phyloP scores from a whole-genome alignment of 1,140 invertebrate genomes.

The Heliconius congener region DNA sequence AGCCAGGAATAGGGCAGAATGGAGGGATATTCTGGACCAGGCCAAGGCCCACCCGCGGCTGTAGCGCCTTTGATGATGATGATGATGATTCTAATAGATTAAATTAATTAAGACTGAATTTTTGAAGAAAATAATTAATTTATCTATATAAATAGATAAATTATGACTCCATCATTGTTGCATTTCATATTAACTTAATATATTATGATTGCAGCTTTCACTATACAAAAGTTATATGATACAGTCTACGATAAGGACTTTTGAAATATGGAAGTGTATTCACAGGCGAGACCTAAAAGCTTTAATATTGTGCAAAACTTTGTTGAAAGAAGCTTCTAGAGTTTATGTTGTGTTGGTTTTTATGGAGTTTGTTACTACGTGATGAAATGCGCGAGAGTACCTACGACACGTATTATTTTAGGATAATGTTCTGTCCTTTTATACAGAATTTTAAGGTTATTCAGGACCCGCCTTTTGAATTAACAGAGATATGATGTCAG shows the following conservation, averaged over 20 bases:
- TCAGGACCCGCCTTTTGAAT: neutral
- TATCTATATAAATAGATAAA: neutral
- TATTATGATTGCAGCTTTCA: neutral
- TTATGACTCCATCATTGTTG: neutral
- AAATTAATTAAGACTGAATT: too few relatives aligned
- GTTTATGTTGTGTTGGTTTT: conserved; percentile 29
- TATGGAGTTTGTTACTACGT: conserved; percentile 25
- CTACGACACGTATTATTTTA: conserved; percentile 11
- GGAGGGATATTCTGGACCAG: too few relatives aligned
- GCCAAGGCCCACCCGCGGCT: too few relatives aligned
- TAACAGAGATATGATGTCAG: neutral
- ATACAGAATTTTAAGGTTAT: neutral
- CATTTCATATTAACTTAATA: neutral
- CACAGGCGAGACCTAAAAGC: conserved; percentile 31
- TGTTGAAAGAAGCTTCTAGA: conserved; percentile 26
- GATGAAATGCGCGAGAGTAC: conserved; percentile 13
- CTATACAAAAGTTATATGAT: conserved; percentile 14
- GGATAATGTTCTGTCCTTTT: neutral
- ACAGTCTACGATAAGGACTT: conserved; percentile 18
- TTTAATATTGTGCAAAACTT: conserved; percentile 33
- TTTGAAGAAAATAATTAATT: too few relatives aligned
- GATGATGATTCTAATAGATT: too few relatives aligned
- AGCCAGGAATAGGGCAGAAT: too few relatives aligned
- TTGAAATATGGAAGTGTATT: conserved; percentile 24
- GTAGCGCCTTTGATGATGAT: too few relatives aligned